A percentile compares a stretch with the other conserved stretches of the same genome.
Conservation (phyloP, 2,797 vertebrate genomes). For the Thunnus albacares region DNA sequence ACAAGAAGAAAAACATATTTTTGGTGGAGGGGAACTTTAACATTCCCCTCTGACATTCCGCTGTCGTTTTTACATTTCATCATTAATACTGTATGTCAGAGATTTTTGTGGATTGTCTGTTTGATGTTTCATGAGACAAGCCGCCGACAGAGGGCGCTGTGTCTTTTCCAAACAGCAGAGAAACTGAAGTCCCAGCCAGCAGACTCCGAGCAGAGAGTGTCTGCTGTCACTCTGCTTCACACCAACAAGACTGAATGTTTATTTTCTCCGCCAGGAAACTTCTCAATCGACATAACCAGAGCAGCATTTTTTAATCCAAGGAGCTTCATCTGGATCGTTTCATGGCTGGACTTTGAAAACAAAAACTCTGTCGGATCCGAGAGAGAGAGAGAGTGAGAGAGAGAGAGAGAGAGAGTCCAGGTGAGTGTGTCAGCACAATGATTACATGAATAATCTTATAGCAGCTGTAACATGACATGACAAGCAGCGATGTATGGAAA, state of each 20-base stretch:
- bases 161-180: background rate
- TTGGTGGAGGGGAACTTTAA: no score
- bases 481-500: background rate
- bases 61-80: no score
- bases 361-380: conserved; percentile 2
- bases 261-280: conserved; percentile 8
- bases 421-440: conserved; percentile 52
- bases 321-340: background rate
- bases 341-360: conserved; percentile 17
- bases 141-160: conserved; percentile 34
- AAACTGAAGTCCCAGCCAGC: background rate
- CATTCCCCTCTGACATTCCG: no score
- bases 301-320: background rate
- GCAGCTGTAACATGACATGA: background rate
- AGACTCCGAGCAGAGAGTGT: conserved; percentile 9
- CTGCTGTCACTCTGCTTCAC: conserved; percentile 8
- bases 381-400: background rate
- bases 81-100: no score
- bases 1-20: no score
- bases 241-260: background rate
- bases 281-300: background rate
- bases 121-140: no score
- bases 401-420: conserved; percentile 17
- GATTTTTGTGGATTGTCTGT: no score
- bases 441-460: conserved; percentile 26